Evolutionary conservation across 2,888 invertebrate genomes (phyloP).

Genomic region (Mimas tiliae): DNA sequence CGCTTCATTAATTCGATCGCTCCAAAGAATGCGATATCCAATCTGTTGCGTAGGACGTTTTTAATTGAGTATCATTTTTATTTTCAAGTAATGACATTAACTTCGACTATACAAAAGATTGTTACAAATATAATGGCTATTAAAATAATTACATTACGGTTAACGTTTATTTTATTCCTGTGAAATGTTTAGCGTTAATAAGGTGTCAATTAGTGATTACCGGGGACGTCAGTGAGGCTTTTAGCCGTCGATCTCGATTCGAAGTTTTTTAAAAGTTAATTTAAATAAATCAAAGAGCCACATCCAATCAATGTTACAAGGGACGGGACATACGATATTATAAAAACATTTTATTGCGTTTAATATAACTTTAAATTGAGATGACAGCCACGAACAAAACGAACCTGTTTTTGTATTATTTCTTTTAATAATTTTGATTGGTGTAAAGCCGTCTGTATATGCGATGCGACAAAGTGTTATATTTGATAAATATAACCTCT

Average conservation of each 20-base stretch:
- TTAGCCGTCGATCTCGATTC: conserved; percentile 25
- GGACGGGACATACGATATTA: conserved; percentile 13
- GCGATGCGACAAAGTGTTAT: too few species aligned
- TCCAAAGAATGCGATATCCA: conserved; percentile 48
- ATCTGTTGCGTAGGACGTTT: conserved; percentile 63
- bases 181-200: conserved; percentile 32
- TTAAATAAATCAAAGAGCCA: conserved; percentile 17
- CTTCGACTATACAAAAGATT: conserved; percentile 51
- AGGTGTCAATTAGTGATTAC: conserved; percentile 26
- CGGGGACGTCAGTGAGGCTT: conserved; percentile 14
- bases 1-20: conserved; percentile 33
- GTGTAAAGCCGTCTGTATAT: too few species aligned
- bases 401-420: neutral
- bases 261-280: conserved; percentile 23
- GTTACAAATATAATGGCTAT: conserved; percentile 55
- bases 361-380: neutral
- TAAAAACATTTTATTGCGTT: conserved; percentile 6
- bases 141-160: conserved; percentile 47
- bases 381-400: neutral
- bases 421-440: neutral
- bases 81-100: conserved; percentile 55
- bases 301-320: conserved; percentile 16
- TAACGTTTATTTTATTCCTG: conserved; percentile 49
- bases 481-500: too few species aligned
- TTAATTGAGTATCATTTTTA: conserved; percentile 71